Evolutionary conservation across 2,888 invertebrate species (phyloP), one percentile per base, ranked within the genome.

Genomic region (Netelia virgata): DNA sequence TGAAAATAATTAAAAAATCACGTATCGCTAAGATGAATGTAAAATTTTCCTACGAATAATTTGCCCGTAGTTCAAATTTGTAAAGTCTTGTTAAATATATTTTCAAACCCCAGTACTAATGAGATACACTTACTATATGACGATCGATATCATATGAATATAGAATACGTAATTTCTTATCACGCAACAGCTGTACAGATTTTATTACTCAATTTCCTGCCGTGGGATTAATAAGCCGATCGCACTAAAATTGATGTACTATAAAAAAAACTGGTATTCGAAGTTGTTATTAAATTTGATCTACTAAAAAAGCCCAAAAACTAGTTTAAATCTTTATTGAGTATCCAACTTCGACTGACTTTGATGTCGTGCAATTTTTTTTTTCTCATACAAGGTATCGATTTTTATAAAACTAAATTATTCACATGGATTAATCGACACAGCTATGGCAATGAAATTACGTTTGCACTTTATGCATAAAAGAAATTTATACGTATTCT

Each of bases 1-100:
- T 36, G 18, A 53, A 53, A 20, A 11, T 3, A 61, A 47, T 2
- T 53, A 50, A 41, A 68, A 20, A 53, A 18, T 16, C n/a, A 20
- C 28, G 41, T 69, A 69, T 53, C 53, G 68, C 8, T 66, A 36
- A 47, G 64, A 16, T 9, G 10, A 23, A 41, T 16, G 64, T 41
- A 53, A 28, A 69, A 53, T 53, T 28, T 28, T 53, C 16, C 50
- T 50, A 28, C 50, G 53, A 50, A 53, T 28, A 69, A 53, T 69
- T 69, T 69, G 69, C 69, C 50, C 28, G 53, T 69, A 69, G 69
- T 23, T 53, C 18, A 66, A 61, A 9, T 57, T 28, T 69, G 69
- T 69, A 69, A 69, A 69, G n/a, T 69, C 50, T 50, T 50, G 68
- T 47, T 69, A 69, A 64, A 69, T 69, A 63, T 74, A 50, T 74